Percentiles rank a stretch among this genome's conserved stretches.
phyloP scores from a whole-genome alignment of 2,888 invertebrate genomes.

The Dexiosoma caninum region DNA sequence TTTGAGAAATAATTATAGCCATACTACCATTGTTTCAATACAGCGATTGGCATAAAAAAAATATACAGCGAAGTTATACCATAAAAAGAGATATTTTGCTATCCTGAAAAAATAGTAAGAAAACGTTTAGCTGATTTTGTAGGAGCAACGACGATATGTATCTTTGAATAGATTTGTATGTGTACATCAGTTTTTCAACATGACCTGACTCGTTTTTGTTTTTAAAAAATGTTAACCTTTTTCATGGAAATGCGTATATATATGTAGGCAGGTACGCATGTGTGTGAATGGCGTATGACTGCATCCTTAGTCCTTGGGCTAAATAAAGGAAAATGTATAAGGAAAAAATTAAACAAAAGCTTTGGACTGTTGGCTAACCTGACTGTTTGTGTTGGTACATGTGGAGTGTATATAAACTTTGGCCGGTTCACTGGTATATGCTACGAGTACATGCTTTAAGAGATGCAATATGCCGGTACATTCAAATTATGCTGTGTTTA shows the following conservation, averaged over 20 bases:
- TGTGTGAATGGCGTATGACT: neutral
- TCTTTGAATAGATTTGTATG: no score
- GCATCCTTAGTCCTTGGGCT: slow-evolving; percentile 29
- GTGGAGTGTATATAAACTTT: slow-evolving; percentile 41
- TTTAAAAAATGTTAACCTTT: slow-evolving; percentile 5
- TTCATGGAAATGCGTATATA: neutral
- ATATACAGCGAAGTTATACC: no score
- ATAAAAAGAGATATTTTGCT: no score
- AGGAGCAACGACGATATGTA: no score
- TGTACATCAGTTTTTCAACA: no score
- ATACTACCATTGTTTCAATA: no score
- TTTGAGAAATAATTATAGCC: no score
- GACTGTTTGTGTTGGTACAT: slow-evolving; percentile 9
- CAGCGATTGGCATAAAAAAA: no score
- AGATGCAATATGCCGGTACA: no score
- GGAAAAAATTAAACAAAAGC: neutral
- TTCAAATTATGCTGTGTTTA: no score
- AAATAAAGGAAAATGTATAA: slow-evolving; percentile 11
- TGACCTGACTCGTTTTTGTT: slow-evolving; percentile 36
- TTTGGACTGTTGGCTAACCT: slow-evolving; percentile 16
- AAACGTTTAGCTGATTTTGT: no score
- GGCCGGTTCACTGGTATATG: slow-evolving; percentile 43
- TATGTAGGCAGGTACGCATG: neutral
- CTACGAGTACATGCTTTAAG: slow-evolving; percentile 41
- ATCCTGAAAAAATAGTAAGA: no score